Evolutionary conservation across 35 echinoderm and acorn worm species (phyloP).

Genomic region (Diadema setosum): DNA sequence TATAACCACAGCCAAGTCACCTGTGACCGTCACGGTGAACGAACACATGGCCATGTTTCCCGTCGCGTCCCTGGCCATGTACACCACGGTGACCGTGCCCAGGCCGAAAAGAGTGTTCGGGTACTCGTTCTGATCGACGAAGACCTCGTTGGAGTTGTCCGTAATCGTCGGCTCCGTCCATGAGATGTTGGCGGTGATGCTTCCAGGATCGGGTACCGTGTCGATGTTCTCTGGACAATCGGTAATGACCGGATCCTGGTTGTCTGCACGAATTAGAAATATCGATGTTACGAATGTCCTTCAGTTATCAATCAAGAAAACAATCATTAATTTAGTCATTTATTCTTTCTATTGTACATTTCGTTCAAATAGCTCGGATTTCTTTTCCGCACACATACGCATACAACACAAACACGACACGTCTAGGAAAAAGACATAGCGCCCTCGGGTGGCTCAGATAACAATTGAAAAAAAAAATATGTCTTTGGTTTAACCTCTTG

Average conservation of each 20-base stretch:
- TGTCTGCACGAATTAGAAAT: no score
- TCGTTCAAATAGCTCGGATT: no score
- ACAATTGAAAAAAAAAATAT: no score
- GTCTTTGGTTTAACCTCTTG: no score
- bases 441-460: no score
- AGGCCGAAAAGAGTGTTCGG: background rate
- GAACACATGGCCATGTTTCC: slow-evolving; percentile 42
- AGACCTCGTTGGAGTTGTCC: background rate
- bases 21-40: slow-evolving; percentile 28
- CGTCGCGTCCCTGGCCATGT: slow-evolving; percentile 5
- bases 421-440: no score
- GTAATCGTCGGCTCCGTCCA: slow-evolving; percentile 38
- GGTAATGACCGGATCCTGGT: background rate
- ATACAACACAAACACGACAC: no score
- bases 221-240: background rate
- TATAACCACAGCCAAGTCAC: background rate
- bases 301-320: no score
- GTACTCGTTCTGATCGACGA: background rate
- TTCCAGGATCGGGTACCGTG: background rate
- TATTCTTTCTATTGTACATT: no score
- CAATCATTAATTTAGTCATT: no score
- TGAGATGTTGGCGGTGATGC: background rate
- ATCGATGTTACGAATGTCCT: no score
- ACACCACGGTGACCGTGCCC: background rate
- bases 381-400: no score